Conservation (phyloP, 2,888 invertebrate species). For the Scaptomyza tumidula region DNA sequence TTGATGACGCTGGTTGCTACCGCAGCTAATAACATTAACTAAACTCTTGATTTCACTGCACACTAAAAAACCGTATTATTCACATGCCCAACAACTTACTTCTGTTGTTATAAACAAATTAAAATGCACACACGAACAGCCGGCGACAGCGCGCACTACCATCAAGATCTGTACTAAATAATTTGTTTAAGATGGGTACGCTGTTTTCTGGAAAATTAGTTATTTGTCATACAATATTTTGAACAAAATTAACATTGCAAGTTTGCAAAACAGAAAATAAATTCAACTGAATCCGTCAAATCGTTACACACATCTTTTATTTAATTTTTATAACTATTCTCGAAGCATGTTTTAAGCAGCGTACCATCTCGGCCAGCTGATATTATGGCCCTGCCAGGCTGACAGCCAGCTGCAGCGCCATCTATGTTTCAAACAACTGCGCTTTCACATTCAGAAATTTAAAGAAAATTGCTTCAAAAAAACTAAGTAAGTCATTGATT, state of each 20-base stretch:
- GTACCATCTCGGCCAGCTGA: constrained; percentile 39
- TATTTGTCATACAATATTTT: background rate
- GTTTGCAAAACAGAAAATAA: background rate
- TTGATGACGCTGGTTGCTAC: constrained; percentile 37
- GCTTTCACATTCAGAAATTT: background rate
- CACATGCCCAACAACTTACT: constrained; percentile 16
- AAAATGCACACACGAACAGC: constrained; percentile 10
- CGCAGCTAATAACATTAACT: background rate
- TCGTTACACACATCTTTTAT: background rate
- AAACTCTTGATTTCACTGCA: background rate
- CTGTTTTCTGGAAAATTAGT: background rate
- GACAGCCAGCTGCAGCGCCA: constrained; percentile 14
- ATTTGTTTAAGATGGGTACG: constrained; percentile 22
- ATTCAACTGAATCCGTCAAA: background rate
- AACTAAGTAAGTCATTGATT: constrained; percentile 45
- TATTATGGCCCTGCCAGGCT: constrained; percentile 16
- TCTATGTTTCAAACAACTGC: constrained; percentile 5
- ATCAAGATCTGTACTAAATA: constrained; percentile 23
- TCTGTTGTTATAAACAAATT: constrained; percentile 23
- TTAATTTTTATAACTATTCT: background rate
- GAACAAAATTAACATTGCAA: no score
- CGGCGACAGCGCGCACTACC: constrained; percentile 28
- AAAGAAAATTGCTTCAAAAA: background rate
- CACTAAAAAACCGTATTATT: background rate
- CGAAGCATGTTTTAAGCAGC: background rate